Percentiles rank a stretch among this genome's conserved stretches.
Conservation (phyloP, 2,888 invertebrate species). For the Trichopria drosophilae region DNA sequence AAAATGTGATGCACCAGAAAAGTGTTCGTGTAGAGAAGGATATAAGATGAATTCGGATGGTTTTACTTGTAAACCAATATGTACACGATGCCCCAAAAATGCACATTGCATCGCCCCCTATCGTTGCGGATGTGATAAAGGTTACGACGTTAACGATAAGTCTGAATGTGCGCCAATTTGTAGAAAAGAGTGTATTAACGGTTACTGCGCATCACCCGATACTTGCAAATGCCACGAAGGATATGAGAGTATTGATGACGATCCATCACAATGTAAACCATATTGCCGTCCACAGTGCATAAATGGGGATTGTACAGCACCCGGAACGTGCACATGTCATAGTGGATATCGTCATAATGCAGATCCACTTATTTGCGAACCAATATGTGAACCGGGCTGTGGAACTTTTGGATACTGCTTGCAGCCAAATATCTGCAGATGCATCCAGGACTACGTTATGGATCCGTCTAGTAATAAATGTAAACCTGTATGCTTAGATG, state of each 20-base stretch:
- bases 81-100: constrained; percentile 69
- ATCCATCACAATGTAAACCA: constrained; percentile 60
- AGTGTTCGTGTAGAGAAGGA: constrained; percentile 55
- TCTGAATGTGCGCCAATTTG: constrained; percentile 69
- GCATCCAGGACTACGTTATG: constrained; percentile 37
- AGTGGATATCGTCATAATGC: constrained; percentile 46
- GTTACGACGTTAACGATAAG: too few species aligned
- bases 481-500: constrained; percentile 48
- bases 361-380: constrained; percentile 45
- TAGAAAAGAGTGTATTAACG: constrained; percentile 63
- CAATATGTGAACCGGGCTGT: constrained; percentile 54
- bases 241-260: constrained; percentile 58
- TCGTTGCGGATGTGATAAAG: constrained; percentile 71
- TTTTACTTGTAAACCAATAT: constrained; percentile 62
- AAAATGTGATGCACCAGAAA: constrained; percentile 57
- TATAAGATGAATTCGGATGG: constrained; percentile 51
- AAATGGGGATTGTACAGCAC: constrained; percentile 53
- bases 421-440: constrained; percentile 55
- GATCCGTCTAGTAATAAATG: constrained; percentile 32
- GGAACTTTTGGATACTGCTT: constrained; percentile 55
- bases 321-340: constrained; percentile 47
- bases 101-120: constrained; percentile 69
- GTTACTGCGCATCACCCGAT: constrained; percentile 63
- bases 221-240: constrained; percentile 65
- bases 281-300: constrained; percentile 55